A percentile compares a stretch with the other conserved stretches of the same genome.
These are phyloP conservation scores for Psittacara wagleri DNA, from an alignment of 2,113 vertebrate genomes.

Conservation along the genomic window DNA sequence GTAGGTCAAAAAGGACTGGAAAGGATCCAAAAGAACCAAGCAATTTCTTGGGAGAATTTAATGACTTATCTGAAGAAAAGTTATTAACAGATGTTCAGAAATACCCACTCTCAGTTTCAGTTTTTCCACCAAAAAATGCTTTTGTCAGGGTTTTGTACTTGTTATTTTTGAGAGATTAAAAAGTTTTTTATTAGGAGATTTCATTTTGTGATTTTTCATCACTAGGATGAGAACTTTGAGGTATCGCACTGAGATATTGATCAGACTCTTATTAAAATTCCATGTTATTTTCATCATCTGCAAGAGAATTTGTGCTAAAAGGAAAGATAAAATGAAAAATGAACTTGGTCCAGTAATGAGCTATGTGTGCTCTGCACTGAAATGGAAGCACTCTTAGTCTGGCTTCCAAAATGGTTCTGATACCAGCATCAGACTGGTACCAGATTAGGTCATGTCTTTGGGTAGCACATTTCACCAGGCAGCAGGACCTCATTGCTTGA, in stretches of 20 bases:
- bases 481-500: background rate
- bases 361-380: background rate
- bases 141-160: slow-evolving; percentile 37
- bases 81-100: slow-evolving; percentile 12
- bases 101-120: slow-evolving; percentile 19
- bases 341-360: background rate
- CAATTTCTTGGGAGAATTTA: slow-evolving; percentile 23
- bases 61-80: background rate
- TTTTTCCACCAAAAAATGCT: background rate
- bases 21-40: background rate
- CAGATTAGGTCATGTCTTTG: background rate
- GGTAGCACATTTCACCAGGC: background rate
- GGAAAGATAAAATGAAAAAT: background rate
- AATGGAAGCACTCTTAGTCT: background rate
- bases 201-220: slow-evolving; percentile 4
- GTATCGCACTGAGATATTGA: slow-evolving; percentile 28
- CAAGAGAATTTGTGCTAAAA: background rate
- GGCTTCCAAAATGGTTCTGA: background rate
- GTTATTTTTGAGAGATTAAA: slow-evolving; percentile 33
- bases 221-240: background rate
- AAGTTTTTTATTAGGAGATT: slow-evolving; percentile 16
- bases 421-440: background rate
- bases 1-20: slow-evolving; percentile 28
- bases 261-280: background rate
- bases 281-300: slow-evolving; percentile 16